Percentiles rank a stretch among this genome's conserved stretches.
These are phyloP conservation scores for Rhopalosiphum maidis DNA, from an alignment of 1,140 invertebrate species.

Conservation along the genomic window DNA sequence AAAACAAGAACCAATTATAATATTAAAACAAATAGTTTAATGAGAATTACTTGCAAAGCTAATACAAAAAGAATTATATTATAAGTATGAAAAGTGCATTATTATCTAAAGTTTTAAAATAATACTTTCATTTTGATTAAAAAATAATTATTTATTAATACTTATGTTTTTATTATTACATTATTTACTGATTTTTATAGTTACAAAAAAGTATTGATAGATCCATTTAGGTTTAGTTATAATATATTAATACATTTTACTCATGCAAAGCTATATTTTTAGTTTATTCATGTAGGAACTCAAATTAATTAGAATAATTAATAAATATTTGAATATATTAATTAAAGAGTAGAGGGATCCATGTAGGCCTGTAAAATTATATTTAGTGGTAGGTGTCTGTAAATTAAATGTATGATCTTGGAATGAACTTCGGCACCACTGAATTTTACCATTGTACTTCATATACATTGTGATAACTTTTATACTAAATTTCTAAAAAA, in stretches of 20 bases:
- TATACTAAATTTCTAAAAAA: not conserved
- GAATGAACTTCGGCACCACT: too few species aligned
- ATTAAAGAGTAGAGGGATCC: too few species aligned
- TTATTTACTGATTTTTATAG: not conserved
- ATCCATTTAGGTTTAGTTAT: not conserved
- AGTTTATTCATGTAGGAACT: too few species aligned
- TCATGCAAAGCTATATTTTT: too few species aligned
- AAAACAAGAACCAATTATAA: too few species aligned
- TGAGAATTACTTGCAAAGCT: not conserved
- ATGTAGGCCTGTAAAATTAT: too few species aligned
- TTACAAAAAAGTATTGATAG: not conserved
- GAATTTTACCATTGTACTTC: not conserved
- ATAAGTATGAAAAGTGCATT: not conserved
- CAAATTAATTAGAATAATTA: too few species aligned
- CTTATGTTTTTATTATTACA: too few species aligned
- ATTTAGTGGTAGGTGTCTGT: too few species aligned
- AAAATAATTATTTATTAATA: not conserved
- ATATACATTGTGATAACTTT: not conserved
- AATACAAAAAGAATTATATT: not conserved
- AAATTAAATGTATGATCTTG: too few species aligned
- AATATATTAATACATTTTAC: too few species aligned
- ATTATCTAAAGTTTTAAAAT: not conserved
- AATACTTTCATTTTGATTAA: not conserved
- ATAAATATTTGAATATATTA: too few species aligned
- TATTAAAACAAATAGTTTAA: not conserved